Conservation (phyloP, 2,797 vertebrate species). For the Rhynchonycteris naso region DNA sequence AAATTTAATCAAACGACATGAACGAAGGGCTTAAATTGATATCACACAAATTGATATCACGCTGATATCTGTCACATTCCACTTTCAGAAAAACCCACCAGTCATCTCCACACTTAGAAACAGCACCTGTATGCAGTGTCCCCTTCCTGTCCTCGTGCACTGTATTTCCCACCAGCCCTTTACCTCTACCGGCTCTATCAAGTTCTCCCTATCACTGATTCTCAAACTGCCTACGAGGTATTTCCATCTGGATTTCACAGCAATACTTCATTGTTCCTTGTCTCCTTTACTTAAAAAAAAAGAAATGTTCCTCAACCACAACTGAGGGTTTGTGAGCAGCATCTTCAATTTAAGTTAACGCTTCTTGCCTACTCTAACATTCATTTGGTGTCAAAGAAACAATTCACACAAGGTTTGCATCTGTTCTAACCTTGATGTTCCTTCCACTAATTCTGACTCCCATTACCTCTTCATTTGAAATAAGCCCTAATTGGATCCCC, state of each 20-base stretch:
- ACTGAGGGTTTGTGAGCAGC: neutral
- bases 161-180: neutral
- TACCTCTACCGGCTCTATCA: neutral
- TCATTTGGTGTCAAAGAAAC: conserved; percentile 33
- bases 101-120: neutral
- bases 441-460: neutral
- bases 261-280: neutral
- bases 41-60: neutral
- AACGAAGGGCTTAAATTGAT: neutral
- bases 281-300: neutral
- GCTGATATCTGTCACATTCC: neutral
- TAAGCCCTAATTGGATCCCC: neutral
- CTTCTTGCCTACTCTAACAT: neutral
- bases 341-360: neutral
- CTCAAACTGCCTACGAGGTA: neutral
- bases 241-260: conserved; percentile 30
- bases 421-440: neutral
- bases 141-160: rapidly evolving
- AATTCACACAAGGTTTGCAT: neutral
- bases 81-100: neutral
- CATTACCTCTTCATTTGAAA: neutral
- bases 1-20: neutral
- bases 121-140: neutral
- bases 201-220: neutral
- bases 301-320: neutral